Evolutionary conservation across 2,113 vertebrate species (phyloP).

Genomic region (Proteles cristata): DNA sequence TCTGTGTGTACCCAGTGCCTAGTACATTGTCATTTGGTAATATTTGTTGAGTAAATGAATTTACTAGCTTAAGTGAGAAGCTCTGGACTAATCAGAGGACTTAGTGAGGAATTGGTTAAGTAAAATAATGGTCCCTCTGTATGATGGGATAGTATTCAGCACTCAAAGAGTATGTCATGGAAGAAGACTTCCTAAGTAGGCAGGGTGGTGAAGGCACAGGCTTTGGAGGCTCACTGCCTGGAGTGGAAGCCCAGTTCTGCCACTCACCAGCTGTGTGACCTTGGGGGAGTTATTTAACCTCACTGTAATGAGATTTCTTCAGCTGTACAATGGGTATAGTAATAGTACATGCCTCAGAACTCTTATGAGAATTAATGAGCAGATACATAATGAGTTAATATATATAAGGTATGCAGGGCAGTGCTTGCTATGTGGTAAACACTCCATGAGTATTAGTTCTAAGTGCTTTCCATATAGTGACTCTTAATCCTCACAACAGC

Average conservation of each 20-base stretch:
- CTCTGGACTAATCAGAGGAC: background rate
- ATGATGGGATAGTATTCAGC: background rate
- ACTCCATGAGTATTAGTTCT: background rate
- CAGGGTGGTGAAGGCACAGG: background rate
- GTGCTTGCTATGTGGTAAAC: background rate
- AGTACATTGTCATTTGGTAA: background rate
- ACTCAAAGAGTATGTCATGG: background rate
- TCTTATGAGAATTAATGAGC: background rate
- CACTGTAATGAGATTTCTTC: background rate
- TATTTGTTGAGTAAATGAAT: background rate
- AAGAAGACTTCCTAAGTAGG: no score
- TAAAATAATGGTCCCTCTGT: background rate
- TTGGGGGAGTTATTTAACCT: background rate
- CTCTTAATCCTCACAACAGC: background rate
- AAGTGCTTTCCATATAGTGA: background rate
- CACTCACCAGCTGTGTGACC: background rate
- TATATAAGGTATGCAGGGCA: background rate
- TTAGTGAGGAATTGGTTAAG: background rate
- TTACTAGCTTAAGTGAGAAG: background rate
- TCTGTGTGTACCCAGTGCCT: background rate
- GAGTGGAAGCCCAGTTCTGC: background rate
- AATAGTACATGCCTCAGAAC: background rate
- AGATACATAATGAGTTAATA: background rate
- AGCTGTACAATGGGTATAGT: background rate
- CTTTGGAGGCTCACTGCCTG: background rate